Base-by-base conservation (phyloP, 37 sponge, comb jelly and placozoan genomes). In the Ephydatia muelleri region DNA sequence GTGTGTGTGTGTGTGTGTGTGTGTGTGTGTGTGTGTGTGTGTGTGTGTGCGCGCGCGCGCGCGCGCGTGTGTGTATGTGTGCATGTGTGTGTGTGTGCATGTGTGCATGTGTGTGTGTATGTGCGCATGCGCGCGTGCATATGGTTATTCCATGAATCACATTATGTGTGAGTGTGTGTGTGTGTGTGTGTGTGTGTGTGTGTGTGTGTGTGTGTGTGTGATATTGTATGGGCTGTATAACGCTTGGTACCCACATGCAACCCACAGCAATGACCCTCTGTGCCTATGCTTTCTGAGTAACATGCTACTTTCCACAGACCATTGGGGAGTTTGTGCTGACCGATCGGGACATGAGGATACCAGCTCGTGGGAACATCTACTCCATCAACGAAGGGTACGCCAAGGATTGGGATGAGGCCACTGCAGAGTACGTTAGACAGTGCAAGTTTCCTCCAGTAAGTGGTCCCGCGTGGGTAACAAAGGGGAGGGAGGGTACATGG, bases 241-340 rank as follows among this genome's bases (percentile, higher is more conserved):
- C 25, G 26, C 25, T 26, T 72, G 74, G 30, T 72, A 26, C 28
- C 30, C 14, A n/a, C n/a, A n/a, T n/a, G n/a, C n/a, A n/a, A n/a
- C n/a, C n/a, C n/a, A n/a, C n/a, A n/a, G n/a, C n/a, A n/a, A n/a
- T n/a, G n/a, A n/a, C n/a, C n/a, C n/a, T n/a, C n/a, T 43, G 47
- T 8, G 8, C 8, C 6, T 8, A 43, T 43, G 47, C 47, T 43
- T 43, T 43, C 47, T 8, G 8, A 43, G 6, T 43, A 8, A 11
- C 6, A 4, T 43, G 16, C 57, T 19, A 5, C 57, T 38, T 35
- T 38, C 25, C 75, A 0, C 73, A 96, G 96, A 86, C 95, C 30
- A 91, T 99, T 78, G 99, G 99, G 19, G 99, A 99, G 78, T 99
- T 99, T 88, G 87, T 99, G 25, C 85, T 99, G 48, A 95, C 97